These are phyloP conservation scores for Loriculus beryllinus DNA, from an alignment of 2,797 vertebrate genomes.

Conservation along the genomic window DNA sequence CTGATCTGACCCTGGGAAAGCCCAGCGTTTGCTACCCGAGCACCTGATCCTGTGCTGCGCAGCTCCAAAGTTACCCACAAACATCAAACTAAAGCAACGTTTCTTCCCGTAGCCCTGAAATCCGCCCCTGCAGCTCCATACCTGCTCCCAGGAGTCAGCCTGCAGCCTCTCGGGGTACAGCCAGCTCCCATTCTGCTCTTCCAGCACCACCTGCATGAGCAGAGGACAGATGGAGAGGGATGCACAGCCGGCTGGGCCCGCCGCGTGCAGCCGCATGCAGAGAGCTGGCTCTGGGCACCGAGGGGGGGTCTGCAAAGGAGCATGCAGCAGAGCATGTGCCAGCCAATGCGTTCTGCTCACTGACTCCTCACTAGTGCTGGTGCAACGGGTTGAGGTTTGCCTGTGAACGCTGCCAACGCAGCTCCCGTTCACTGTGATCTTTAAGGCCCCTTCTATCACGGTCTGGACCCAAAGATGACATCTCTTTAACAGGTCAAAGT, in stretches of 20 bases:
- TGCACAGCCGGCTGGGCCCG: rapidly evolving
- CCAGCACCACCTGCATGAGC: conserved; percentile 23
- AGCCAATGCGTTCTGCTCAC: not conserved
- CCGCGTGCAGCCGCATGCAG: not conserved
- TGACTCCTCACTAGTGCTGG: not conserved
- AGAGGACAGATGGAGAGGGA: not conserved
- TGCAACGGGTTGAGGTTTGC: not conserved
- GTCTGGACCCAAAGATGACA: not conserved
- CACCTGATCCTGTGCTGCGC: rapidly evolving
- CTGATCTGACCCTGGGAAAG: not conserved
- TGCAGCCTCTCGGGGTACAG: not conserved
- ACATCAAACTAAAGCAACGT: rapidly evolving
- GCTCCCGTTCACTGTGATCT: not conserved
- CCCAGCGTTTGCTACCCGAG: not conserved
- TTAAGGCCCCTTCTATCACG: not conserved
- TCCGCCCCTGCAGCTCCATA: not conserved
- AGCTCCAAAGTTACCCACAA: not conserved
- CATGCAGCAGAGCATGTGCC: not conserved
- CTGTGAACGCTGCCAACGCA: rapidly evolving
- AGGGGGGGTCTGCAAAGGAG: rapidly evolving
- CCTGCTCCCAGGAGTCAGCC: conserved; percentile 24
- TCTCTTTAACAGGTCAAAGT: not conserved
- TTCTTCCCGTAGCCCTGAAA: not conserved
- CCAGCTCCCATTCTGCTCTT: conserved; percentile 66
- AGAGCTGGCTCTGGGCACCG: not conserved